Evolutionary conservation across 2,113 vertebrate genomes (phyloP), one percentile per base, ranked within the genome.

Genomic region (Rissa tridactyla): DNA sequence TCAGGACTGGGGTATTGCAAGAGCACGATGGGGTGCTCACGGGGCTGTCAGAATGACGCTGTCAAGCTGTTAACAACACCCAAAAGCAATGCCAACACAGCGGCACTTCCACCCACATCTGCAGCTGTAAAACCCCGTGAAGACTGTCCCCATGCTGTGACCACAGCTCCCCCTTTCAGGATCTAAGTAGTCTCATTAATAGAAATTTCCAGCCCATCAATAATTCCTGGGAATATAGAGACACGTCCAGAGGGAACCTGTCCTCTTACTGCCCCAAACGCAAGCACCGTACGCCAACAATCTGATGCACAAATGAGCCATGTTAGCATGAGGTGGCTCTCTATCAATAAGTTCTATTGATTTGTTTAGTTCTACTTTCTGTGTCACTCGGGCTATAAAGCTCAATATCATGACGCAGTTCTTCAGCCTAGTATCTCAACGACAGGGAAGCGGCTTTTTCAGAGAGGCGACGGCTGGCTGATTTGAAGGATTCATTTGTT

Each of bases 21-120:
- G 20, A 72, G 66, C 16, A 6, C 4, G 1, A 25, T 0, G 3
- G 29, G 54, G 81, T 51, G 7, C 51, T 32, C n/a, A 4, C 0
- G 14, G 42, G 66, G 34, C 32, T 23, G 58, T 11, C 38, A 13
- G 44, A 34, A n/a, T 0, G 7, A 30, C 46, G 6, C 51, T 13
- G 15, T 7, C 15, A 13, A n/a, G 57, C 68, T 84, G 36, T 10
- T 40, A 46, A n/a, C 17, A 20, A 2, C 42, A 26, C 68, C 49
- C 55, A 10, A 60, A 73, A 23, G 40, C 52, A 30, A 55, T 0
- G 23, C 27, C 47, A 22, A 32, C 20, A 10, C 61, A 9, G 38
- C 4, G 0, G 58, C 47, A 19, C 18, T 34, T 32, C 16, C 47
- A 38, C 44, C 10, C 2, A 6, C 5, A 3, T 64, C 40, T 15